Evolutionary conservation across 2,113 vertebrate species (phyloP), one percentile per base, ranked within the genome.

Genomic region (Circaetus gallicus): DNA sequence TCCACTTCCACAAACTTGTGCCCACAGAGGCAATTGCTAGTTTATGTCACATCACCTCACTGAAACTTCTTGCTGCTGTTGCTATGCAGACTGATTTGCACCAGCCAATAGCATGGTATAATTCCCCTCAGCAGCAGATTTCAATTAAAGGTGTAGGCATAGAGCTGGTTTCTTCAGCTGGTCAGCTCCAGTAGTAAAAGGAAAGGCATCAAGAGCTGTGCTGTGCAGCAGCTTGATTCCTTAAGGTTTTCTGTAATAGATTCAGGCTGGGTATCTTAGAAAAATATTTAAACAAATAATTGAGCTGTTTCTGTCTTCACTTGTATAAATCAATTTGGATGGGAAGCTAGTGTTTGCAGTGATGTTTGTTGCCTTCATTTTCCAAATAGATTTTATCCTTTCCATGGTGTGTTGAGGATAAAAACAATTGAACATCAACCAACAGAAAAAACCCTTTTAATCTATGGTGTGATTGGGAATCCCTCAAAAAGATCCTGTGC

Each of bases 231-330:
- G 63, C 77, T 93, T 87, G 76, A 80, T 93, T 94, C 31, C 76
- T 43, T 95, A 67, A 82, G 69, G 77, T 96, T 96, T 97, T 96
- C 94, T 47, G 36, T 89, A 90, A 78, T 95, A 86, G 93, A 93
- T 95, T 84, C 70, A 55, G 32, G 45, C 47, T 79, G 65, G 58
- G 42, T 95, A 67, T 87, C 89, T 89, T 95, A 91, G 74, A 71
- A 96, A 90, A 94, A 84, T 93, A 82, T 71, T 96, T 91, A 89
- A 97, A 89, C 53, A 95, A 96, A 96, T 95, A 97, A 96, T 92
- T 86, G 80, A 96, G 80, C 65, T 87, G 52, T 66, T 97, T 74
- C 15, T 86, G n/a, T 90, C 96, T 97, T 88, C 42, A 92, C 87
- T 62, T 89, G 40, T 59, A 49, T 81, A 66, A 94, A 90, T 79